These are phyloP conservation scores for Sipha maydis DNA, from an alignment of 2,888 invertebrate species.

Conservation along the genomic window DNA sequence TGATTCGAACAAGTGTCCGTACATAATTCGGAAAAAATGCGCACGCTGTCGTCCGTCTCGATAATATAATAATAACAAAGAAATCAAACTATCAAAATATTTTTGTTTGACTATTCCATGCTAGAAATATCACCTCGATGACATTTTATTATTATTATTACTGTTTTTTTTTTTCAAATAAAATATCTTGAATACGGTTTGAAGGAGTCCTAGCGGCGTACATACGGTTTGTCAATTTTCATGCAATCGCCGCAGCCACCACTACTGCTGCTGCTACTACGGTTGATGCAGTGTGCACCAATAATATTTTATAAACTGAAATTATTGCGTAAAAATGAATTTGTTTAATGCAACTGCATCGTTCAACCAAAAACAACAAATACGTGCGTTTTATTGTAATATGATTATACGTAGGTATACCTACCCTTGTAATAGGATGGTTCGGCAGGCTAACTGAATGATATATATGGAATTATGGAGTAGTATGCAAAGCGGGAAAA, in stretches of 20 bases:
- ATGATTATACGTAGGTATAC: not conserved
- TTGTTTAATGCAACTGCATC: not conserved
- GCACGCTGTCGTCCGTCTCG: not conserved
- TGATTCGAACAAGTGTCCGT: conserved; percentile 44
- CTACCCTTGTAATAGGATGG: not conserved
- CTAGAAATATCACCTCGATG: no score
- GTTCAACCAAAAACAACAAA: not conserved
- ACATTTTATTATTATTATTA: no score
- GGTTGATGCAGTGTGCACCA: no score
- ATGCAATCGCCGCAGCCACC: no score
- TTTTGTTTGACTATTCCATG: not conserved
- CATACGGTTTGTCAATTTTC: no score
- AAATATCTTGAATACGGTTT: no score
- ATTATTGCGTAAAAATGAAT: not conserved
- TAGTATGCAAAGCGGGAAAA: not conserved
- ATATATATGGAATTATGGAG: not conserved
- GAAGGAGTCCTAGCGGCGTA: not conserved
- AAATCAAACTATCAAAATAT: not conserved
- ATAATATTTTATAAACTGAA: not conserved
- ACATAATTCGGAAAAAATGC: conserved; percentile 22
- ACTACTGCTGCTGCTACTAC: no score
- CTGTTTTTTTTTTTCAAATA: no score
- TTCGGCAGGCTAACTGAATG: not conserved
- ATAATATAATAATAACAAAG: not conserved
- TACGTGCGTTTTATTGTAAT: not conserved